Base-by-base conservation (phyloP, 1,140 invertebrate species). In the Battus philenor region DNA sequence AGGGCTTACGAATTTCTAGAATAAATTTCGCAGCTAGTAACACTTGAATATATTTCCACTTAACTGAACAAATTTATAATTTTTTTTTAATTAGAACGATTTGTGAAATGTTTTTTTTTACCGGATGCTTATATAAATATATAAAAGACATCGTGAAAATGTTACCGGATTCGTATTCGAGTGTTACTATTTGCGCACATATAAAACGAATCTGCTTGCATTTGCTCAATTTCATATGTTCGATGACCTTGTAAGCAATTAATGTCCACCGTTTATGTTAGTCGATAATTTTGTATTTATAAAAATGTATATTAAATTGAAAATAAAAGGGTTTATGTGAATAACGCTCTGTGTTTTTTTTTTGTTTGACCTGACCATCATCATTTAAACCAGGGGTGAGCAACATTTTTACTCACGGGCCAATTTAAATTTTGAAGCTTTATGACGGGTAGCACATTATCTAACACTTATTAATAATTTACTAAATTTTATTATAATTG, bases 251-350 rank as follows among this genome's bases (percentile, higher is more conserved):
- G 62, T 69, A 68, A 65, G 59, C 67, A 53, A 59, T 64, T 48
- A 51, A 17, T 52, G 66, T 69, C 76, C 78, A 80, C 76, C 74
- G 78, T 72, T 61, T 49, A 48, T 54, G 48, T 52, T 77, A 75
- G 67, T 67, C 50, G 71, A 61, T 69, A 70, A 60, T 67, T 66
- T 66, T 79, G 66, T 80, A 77, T 76, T 72, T 68, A 68, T 69
- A 60, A 68, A 63, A 70, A 60, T 55, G 70, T 71, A 72, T 60
- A 62, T 59, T 49, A 60, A 69, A 70, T 36, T 65, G 67, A 65
- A 63, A 74, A 70, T 76, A 78, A 83, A 83, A 78, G 76, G 79
- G 74, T 78, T 71, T 60, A 79, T 80, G 79, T 83, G 79, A n/a
- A 83, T 82, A 80, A 51, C 43, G 55, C 44, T 22, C 50, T 57